Evolutionary conservation across 1,140 invertebrate genomes (phyloP), one percentile per base, ranked within the genome.

Genomic region (Sitobion miscanthi): DNA sequence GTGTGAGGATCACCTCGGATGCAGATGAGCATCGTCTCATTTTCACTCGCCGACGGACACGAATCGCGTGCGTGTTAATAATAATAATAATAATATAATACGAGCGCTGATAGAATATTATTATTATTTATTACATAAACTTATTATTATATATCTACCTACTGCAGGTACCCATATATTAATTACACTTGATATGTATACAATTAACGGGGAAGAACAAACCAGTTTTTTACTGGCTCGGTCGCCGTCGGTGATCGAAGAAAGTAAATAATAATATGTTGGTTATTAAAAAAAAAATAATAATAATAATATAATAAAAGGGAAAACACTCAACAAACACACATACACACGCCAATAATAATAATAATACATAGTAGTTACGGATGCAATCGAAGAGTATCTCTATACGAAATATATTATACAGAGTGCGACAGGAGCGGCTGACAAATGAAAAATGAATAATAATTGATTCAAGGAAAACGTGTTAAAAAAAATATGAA

Each of bases 121-220:
- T 85, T 85, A 45, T 85, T 85, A 42, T 85, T 8, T 86, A 77
- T 77, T 77, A 77, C n/a, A n/a, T 77, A 77, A 77, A 77, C 14
- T 14, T 77, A 77, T n/a, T 77, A 77, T 77, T n/a, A 4, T 69
- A 69, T 69, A 69, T 2, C 14, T 69, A 69, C 8, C 23, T 25
- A 85, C 42, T 38, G 38, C 7, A 42, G 1, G 30, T 45, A 6
- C 45, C 45, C 38, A 7, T 47, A 7, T 86, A 86, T 86, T 86
- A 25, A 86, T 86, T 86, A 86, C 42, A 42, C 21, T 42, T 3
- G 17, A 42, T 17, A 45, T 45, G 17, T 38, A 17, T 38, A 38
- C 35, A 45, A 85, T 86, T 25, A 86, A 25, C 42, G 23, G 38
- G 23, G 83, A 86, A 86, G 83, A 45, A 86, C 83, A 86, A 86